Base-by-base conservation (phyloP, 2,888 invertebrate species). In the Harpalus rufipes region DNA sequence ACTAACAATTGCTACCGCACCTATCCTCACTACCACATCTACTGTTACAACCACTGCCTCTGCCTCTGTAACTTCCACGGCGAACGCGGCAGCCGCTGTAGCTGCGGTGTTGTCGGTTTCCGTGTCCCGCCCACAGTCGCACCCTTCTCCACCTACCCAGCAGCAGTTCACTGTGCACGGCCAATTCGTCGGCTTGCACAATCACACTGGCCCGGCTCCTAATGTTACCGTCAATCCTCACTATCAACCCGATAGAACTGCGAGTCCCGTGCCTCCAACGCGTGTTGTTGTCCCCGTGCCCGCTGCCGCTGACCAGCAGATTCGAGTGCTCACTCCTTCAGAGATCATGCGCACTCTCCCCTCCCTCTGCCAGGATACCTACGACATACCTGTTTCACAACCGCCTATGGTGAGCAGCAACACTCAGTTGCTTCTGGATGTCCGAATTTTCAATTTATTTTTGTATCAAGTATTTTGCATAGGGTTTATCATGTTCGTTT, bases 341-440 rank as follows among this genome's bases (percentile, higher is more conserved):
- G 96, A 96, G 94, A 96, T 96, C 92, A 96, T 96, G 96, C 95
- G 96, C 94, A 96, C 96, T 91, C 94, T 96, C 93, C 96, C 96
- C 91, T 95, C 96, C 92, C 94, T 96, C 92, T 94, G 94, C 92
- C 94, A 94, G 93, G 93, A 94, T 93, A 93, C 93, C 91, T 94
- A 93, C 92, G 94, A 94, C 90, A 91, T 92, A 91, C 92, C 92
- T 91, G 68, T 72, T 21, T 58, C 85, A 72, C 92, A 92, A 90
- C 91, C 92, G 90, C 91, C 91, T 91, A 92, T 87, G 90, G 91
- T 91, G 90, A 90, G 90, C 89, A 88, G 87, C 88, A 74, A 76
- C 74, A 59, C 81, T 59, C 78, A 76, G 84, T 86, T 85, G 84
- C 76, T 86, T 82, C 81, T 81, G 65, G 84, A 81, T 84, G 81